phyloP scores from a whole-genome alignment of 2,888 invertebrate genomes.

The Heteropelma amictum region DNA sequence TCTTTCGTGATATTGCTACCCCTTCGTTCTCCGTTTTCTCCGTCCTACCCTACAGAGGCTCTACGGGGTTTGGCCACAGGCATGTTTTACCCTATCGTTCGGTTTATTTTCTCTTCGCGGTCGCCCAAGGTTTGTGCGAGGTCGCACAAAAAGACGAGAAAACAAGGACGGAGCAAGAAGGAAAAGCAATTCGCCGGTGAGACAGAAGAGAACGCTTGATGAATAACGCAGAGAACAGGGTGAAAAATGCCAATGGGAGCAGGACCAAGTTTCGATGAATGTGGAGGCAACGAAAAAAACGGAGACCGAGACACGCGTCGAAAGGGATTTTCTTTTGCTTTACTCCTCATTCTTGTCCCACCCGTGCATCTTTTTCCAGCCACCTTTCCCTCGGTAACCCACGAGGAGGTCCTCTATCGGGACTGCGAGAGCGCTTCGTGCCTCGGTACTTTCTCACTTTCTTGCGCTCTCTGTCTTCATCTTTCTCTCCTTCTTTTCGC shows the following conservation, averaged over 20 bases:
- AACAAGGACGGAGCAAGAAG: too few species aligned
- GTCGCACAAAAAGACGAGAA: background rate
- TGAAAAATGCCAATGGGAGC: too few species aligned
- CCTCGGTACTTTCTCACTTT: conserved; percentile 34
- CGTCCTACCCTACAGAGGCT: too few species aligned
- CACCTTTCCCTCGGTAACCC: conserved; percentile 33
- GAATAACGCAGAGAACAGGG: background rate
- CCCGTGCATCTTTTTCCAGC: conserved; percentile 16
- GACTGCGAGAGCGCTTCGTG: conserved; percentile 17
- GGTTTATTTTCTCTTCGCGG: conserved; percentile 42
- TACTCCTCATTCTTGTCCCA: conserved; percentile 11
- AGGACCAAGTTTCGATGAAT: background rate
- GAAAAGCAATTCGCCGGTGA: background rate
- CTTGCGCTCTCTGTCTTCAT: conserved; percentile 31
- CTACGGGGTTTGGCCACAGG: too few species aligned
- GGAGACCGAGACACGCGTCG: conserved; percentile 24
- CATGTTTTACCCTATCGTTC: conserved; percentile 2
- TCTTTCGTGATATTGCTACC: conserved; percentile 15
- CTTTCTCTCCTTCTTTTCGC: conserved; percentile 22
- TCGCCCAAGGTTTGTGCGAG: conserved; percentile 6
- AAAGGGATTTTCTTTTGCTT: conserved; percentile 35
- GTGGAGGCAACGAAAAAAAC: conserved; percentile 1
- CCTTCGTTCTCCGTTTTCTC: background rate
- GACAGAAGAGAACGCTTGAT: background rate
- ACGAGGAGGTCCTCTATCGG: conserved; percentile 17